Evolutionary conservation across 2,113 vertebrate genomes (phyloP).

Genomic region (Megalops atlanticus): DNA sequence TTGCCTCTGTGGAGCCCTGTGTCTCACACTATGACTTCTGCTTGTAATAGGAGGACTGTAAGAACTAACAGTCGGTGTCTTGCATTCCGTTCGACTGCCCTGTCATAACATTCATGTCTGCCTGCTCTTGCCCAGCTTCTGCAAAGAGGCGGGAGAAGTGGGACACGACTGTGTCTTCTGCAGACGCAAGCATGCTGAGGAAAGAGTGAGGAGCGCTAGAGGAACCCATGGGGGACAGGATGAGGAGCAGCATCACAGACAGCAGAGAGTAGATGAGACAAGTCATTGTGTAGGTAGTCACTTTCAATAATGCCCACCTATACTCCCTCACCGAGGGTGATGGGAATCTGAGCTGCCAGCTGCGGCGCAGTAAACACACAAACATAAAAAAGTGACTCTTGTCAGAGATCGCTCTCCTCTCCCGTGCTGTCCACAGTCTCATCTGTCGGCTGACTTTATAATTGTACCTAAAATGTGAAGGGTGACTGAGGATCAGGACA

Average conservation of each 20-base stretch:
- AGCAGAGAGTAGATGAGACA: constrained; percentile 40
- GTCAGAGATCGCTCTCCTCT: background rate
- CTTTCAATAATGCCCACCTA: constrained; percentile 40
- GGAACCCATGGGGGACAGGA: constrained; percentile 18
- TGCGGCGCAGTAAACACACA: background rate
- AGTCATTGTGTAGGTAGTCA: constrained; percentile 38
- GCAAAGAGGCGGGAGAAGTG: no score
- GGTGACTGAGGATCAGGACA: background rate
- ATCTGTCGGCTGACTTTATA: background rate
- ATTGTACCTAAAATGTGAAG: constrained; percentile 16
- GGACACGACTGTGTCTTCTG: no score
- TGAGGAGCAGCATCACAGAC: background rate
- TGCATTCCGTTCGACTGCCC: background rate
- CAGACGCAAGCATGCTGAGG: background rate
- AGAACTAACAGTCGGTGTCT: background rate
- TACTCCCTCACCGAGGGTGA: constrained; percentile 12
- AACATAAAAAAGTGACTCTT: background rate
- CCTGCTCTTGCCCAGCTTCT: background rate
- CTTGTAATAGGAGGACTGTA: background rate
- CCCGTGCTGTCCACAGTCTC: background rate
- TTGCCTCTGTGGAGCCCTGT: background rate
- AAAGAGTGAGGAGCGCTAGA: background rate
- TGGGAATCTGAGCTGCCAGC: background rate
- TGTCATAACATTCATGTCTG: constrained; percentile 3
- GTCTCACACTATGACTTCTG: background rate